These are phyloP conservation scores for Cheilosia vernalis DNA, from an alignment of 2,888 invertebrate genomes.

Conservation along the genomic window DNA sequence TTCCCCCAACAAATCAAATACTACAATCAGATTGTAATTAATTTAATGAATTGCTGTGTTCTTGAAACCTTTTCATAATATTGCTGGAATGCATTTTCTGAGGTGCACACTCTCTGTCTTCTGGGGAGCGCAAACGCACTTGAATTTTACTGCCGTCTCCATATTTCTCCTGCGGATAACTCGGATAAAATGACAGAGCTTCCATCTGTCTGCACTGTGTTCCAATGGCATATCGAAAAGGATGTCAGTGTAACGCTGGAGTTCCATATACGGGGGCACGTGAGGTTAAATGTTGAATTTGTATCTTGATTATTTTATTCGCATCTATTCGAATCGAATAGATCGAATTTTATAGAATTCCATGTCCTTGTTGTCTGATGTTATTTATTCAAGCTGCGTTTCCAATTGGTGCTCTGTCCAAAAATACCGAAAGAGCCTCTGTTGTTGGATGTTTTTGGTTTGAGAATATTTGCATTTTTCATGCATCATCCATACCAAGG, in stretches of 20 bases:
- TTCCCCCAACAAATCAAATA: constrained; percentile 27
- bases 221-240: constrained; percentile 39
- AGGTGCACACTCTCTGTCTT: constrained; percentile 9
- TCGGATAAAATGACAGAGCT: constrained; percentile 26
- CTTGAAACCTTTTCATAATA: constrained; percentile 61
- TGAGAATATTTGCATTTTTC: too few relatives aligned
- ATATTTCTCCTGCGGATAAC: constrained; percentile 58
- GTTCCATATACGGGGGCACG: background rate
- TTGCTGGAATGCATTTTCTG: constrained; percentile 57
- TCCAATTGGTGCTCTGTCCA: too few relatives aligned
- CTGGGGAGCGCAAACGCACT: constrained; percentile 48
- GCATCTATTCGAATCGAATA: too few relatives aligned
- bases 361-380: too few relatives aligned
- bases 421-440: too few relatives aligned
- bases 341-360: background rate
- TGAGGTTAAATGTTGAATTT: background rate
- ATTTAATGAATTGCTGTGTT: constrained; percentile 69
- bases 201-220: constrained; percentile 3
- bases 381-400: too few relatives aligned
- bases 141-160: background rate
- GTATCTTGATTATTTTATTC: background rate
- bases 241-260: constrained; percentile 35
- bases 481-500: background rate
- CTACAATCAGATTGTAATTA: constrained; percentile 69
- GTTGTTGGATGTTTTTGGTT: too few relatives aligned